Conservation (phyloP, 2,888 invertebrate genomes). For the Crioceris asparagi region DNA sequence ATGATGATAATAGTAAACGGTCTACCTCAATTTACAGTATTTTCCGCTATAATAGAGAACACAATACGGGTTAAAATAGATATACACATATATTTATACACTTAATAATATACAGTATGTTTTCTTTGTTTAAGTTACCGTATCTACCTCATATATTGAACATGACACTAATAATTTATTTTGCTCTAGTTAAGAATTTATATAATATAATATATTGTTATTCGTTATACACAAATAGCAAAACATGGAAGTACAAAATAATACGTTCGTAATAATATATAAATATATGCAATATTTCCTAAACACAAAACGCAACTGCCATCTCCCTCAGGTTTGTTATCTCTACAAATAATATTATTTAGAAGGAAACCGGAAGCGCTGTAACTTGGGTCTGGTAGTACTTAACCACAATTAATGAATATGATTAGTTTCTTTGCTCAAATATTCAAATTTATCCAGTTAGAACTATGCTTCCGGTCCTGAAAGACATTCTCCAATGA, state of each 20-base stretch:
- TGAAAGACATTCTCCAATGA: too few relatives aligned
- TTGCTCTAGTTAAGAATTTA: conserved; percentile 18
- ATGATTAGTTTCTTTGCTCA: too few relatives aligned
- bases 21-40: conserved; percentile 33
- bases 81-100: conserved; percentile 14
- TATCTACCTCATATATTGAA: conserved; percentile 22
- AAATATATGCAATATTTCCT: conserved; percentile 10
- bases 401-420: too few relatives aligned
- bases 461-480: too few relatives aligned
- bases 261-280: conserved; percentile 7
- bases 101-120: conserved; percentile 8
- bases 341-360: too few relatives aligned
- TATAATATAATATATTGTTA: conserved; percentile 19
- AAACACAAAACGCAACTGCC: conserved; percentile 4
- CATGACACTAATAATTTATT: conserved; percentile 25
- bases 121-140: conserved; percentile 8
- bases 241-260: conserved; percentile 16
- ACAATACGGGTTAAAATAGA: too few relatives aligned
- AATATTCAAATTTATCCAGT: too few relatives aligned
- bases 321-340: conserved; percentile 3
- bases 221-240: conserved; percentile 14
- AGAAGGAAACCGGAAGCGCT: too few relatives aligned
- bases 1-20: conserved; percentile 15
- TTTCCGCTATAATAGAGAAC: too few relatives aligned
- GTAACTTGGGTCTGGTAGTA: too few relatives aligned